Evolutionary conservation across 2,888 invertebrate genomes (phyloP), one percentile per base, ranked within the genome.

Genomic region (Pomacea canaliculata): DNA sequence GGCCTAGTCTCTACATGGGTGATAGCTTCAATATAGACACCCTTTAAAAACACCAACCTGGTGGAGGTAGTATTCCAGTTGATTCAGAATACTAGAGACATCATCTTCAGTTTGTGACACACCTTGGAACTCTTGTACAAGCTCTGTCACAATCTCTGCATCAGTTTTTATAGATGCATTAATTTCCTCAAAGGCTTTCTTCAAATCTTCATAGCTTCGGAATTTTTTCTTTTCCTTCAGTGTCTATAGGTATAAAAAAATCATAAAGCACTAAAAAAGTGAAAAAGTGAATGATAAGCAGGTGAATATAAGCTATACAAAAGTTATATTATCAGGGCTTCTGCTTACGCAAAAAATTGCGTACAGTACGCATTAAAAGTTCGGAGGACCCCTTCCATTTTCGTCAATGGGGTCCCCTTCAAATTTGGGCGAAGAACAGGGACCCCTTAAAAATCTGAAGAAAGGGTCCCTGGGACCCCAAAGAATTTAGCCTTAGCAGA

Each of bases 31-130:
- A 5, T 37, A 37, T 37, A 5, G 37, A 37, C 3, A 37, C 37
- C 37, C 37, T 37, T 37, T 3, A 3, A 37, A 37, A 5, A 37
- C 37, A 37, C 81, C 62, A 71, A 91, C 91, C 89, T 95, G 94
- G 90, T 95, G 95, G n/a, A 94, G 92, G 76, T 95, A 91, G 89
- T 94, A 94, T 86, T 94, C 94, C 66, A 96, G 91, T 86, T 95
- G 94, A 73, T 93, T 92, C 59, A 95, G 89, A 19, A 87, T 76
- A n/a, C 93, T 91, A 56, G 89, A 90, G 48, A 93, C 81, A 60
- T 92, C 80, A 1, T 82, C 90, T 23, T 90, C 85, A 56, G 82
- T 82, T 4, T 83, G 77, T 10, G 84, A 78, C 46, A 77, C 74
- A 0, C 92, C 90, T 79, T 93, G 85, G 62, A 90, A 93, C 71